Percentiles rank a stretch among this genome's conserved stretches.
These are phyloP conservation scores for Sphaeramia orbicularis DNA, from an alignment of 2,797 vertebrate genomes.

Conservation along the genomic window DNA sequence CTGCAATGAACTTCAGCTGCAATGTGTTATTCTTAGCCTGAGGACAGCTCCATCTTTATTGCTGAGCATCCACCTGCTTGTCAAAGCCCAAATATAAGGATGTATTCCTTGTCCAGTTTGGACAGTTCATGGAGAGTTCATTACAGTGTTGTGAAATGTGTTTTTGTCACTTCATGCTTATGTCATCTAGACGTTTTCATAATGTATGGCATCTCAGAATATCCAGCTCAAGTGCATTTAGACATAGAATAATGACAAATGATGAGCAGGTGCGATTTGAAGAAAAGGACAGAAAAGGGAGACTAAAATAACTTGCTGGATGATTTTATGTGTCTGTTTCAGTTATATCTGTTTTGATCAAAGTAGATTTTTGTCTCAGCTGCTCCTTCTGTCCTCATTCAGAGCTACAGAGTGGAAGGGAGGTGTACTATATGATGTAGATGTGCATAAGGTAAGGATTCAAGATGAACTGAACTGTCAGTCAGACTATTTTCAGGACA, in stretches of 20 bases:
- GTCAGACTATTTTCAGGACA: no score
- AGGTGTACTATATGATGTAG: no score
- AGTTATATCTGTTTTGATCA: no score
- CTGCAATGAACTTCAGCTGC: conserved; percentile 11
- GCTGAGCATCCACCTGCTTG: conserved; percentile 15
- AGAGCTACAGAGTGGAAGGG: background rate
- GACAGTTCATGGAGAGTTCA: background rate
- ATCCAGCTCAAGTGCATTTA: background rate
- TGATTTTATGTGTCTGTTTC: background rate
- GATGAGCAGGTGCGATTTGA: background rate
- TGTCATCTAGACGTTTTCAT: background rate
- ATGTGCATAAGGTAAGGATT: no score
- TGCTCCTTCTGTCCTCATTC: background rate
- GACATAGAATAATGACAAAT: background rate
- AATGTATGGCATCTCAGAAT: background rate
- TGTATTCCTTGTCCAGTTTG: background rate
- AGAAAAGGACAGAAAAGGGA: no score
- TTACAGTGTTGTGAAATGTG: background rate
- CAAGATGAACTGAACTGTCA: no score
- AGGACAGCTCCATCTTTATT: conserved; percentile 19
- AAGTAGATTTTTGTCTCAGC: background rate
- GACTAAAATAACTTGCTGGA: background rate
- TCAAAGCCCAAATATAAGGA: background rate
- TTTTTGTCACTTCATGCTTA: background rate
- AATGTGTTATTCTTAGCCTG: conserved; percentile 12